Conservation (phyloP, 2,113 vertebrate genomes). For the Rallus limicola region DNA sequence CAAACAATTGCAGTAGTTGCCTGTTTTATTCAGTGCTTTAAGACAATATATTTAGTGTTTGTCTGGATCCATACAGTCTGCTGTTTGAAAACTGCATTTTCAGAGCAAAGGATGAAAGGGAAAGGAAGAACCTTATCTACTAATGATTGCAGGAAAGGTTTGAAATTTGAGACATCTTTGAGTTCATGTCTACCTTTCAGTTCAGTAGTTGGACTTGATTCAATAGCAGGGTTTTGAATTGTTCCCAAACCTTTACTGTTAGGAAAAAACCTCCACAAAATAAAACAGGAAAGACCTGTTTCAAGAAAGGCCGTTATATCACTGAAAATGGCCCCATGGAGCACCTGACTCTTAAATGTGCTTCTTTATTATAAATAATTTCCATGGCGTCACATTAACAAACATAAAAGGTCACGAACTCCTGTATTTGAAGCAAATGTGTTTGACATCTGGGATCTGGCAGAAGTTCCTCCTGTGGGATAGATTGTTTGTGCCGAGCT, state of each 20-base stretch:
- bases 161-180: background rate
- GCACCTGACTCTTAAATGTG: constrained; percentile 38
- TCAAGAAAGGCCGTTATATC: constrained; percentile 33
- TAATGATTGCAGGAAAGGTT: background rate
- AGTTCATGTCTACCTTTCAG: constrained; percentile 14
- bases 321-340: constrained; percentile 15
- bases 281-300: constrained; percentile 50
- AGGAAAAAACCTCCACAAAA: background rate
- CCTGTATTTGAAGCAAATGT: constrained; percentile 72
- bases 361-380: constrained; percentile 71
- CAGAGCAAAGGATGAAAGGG: background rate
- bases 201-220: background rate
- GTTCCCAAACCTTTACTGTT: constrained; percentile 1
- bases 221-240: constrained; percentile 16
- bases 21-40: background rate
- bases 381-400: constrained; percentile 68
- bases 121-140: background rate
- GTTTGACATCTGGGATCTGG: constrained; percentile 77
- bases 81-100: background rate
- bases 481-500: constrained; percentile 69
- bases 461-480: constrained; percentile 70
- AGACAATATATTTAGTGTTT: background rate
- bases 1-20: background rate
- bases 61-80: background rate
- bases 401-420: constrained; percentile 73